Evolutionary conservation across 2,113 vertebrate species (phyloP).

Genomic region (Ctenomys sociabilis): DNA sequence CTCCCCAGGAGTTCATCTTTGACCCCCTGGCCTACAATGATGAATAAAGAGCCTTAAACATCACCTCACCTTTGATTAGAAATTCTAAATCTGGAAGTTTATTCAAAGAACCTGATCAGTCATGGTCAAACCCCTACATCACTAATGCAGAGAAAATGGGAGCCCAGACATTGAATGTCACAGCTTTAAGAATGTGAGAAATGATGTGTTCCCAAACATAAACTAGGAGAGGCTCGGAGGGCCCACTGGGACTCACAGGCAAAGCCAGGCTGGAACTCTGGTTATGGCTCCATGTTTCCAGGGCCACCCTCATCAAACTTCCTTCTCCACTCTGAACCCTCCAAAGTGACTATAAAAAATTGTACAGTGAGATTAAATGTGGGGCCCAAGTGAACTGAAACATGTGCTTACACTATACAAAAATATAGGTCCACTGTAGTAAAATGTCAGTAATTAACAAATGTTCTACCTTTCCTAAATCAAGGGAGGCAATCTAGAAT

Average conservation of each 20-base stretch:
- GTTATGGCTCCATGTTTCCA: neutral
- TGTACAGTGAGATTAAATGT: neutral
- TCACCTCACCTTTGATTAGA: neutral
- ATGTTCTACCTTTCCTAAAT: neutral
- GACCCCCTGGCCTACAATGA: constrained; percentile 12
- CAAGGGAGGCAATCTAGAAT: constrained; percentile 6
- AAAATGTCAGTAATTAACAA: constrained; percentile 15
- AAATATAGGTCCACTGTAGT: neutral
- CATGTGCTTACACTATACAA: neutral
- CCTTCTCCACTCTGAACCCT: neutral
- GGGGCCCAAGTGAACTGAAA: neutral
- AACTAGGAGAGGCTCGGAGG: neutral
- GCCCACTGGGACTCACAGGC: neutral
- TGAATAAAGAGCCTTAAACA: neutral
- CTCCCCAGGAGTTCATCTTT: neutral
- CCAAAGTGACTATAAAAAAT: neutral
- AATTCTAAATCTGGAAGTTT: constrained; percentile 10
- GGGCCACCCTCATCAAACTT: neutral
- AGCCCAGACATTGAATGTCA: neutral
- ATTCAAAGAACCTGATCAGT: neutral
- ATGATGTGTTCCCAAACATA: neutral
- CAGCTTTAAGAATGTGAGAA: neutral
- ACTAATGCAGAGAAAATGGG: neutral
- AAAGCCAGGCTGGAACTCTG: neutral
- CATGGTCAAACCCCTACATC: neutral